These are phyloP conservation scores for Hanleya hanleyi DNA, from an alignment of 2,888 invertebrate species.

Conservation along the genomic window DNA sequence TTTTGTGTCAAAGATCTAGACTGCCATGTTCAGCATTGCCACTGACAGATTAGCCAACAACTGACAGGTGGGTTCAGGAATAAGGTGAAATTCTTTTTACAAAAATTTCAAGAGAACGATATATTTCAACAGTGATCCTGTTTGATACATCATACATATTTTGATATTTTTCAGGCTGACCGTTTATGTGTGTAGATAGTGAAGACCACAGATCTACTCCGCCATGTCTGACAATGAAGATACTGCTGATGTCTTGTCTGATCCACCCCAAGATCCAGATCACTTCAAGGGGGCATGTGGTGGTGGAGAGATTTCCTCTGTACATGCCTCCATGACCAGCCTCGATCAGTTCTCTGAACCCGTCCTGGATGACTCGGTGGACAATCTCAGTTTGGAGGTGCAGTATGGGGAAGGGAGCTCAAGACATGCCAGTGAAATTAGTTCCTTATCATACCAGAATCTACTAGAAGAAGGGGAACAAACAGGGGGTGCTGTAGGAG, in stretches of 20 bases:
- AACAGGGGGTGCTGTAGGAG: slow-evolving; percentile 11
- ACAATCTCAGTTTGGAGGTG: slow-evolving; percentile 71
- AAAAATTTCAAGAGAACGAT: too few relatives aligned
- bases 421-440: slow-evolving; percentile 68
- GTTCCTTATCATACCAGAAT: slow-evolving; percentile 68
- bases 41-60: too few relatives aligned
- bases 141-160: too few relatives aligned
- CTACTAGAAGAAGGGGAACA: slow-evolving; percentile 62
- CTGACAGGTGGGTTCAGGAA: too few relatives aligned
- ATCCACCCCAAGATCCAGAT: slow-evolving; percentile 24
- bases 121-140: too few relatives aligned
- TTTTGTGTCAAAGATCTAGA: too few relatives aligned
- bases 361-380: slow-evolving; percentile 51
- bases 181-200: too few relatives aligned
- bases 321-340: slow-evolving; percentile 25
- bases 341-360: slow-evolving; percentile 34
- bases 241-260: not conserved
- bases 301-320: slow-evolving; percentile 30
- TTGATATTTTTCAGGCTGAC: too few relatives aligned
- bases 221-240: slow-evolving; percentile 14
- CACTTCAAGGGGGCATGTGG: slow-evolving; percentile 31
- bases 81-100: too few relatives aligned
- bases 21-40: too few relatives aligned
- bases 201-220: too few relatives aligned
- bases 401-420: slow-evolving; percentile 70